phyloP scores from a whole-genome alignment of 2,797 vertebrate genomes.

The Oreonectes daqikongensis region DNA sequence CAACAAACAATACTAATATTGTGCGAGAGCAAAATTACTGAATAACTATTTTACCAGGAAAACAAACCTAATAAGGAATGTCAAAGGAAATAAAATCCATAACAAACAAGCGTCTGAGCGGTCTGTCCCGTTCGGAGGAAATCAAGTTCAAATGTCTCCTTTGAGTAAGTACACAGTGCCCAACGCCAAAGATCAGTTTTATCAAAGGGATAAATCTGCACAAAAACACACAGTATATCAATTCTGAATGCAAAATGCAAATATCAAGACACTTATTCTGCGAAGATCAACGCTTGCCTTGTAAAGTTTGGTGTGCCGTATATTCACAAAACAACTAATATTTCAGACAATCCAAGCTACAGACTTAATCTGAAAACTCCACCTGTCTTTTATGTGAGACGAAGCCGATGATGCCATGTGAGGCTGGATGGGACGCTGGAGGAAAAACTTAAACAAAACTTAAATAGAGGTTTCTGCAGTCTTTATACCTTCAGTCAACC shows the following conservation, averaged over 20 bases:
- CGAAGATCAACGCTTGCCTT: too few relatives aligned
- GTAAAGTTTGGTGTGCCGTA: too few relatives aligned
- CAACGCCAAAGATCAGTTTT: too few relatives aligned
- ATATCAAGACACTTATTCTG: too few relatives aligned
- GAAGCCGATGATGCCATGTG: too few relatives aligned
- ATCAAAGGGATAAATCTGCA: too few relatives aligned
- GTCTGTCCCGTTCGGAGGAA: background rate
- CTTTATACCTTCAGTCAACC: background rate
- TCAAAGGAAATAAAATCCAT: background rate
- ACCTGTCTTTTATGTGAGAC: background rate
- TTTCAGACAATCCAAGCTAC: background rate
- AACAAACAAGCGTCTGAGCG: background rate
- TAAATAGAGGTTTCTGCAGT: background rate
- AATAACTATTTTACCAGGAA: background rate
- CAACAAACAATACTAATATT: background rate
- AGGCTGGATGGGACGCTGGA: too few relatives aligned
- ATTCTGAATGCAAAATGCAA: too few relatives aligned
- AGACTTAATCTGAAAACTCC: background rate
- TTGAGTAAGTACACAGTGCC: background rate
- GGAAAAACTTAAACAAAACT: too few relatives aligned
- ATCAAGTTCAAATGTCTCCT: slow-evolving; percentile 13
- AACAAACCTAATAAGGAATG: too few relatives aligned
- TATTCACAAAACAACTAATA: background rate
- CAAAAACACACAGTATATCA: too few relatives aligned
- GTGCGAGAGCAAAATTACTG: too few relatives aligned